These are phyloP conservation scores for Cotesia typhae DNA, from an alignment of 1,140 invertebrate species.

Conservation along the genomic window DNA sequence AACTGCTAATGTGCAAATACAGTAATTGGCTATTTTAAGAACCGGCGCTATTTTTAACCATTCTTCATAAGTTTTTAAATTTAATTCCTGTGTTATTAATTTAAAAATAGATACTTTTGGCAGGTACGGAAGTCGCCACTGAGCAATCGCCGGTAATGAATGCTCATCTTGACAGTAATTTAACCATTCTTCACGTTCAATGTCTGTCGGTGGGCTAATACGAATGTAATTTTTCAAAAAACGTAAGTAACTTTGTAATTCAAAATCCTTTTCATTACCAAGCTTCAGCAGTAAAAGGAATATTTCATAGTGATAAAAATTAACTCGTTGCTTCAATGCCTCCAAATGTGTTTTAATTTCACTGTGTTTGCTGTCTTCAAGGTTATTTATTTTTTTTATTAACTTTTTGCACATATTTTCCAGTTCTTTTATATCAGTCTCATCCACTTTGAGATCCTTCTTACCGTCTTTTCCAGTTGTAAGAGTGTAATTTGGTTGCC, in stretches of 20 bases:
- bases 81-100: constrained; percentile 60
- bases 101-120: constrained; percentile 50
- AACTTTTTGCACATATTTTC: constrained; percentile 49
- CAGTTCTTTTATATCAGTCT: constrained; percentile 48
- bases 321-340: constrained; percentile 49
- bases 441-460: constrained; percentile 47
- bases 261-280: constrained; percentile 44
- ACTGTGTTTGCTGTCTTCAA: constrained; percentile 49
- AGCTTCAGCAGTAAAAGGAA: constrained; percentile 58
- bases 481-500: constrained; percentile 50
- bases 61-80: constrained; percentile 59
- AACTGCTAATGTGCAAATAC: constrained; percentile 60
- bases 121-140: constrained; percentile 60
- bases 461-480: constrained; percentile 26
- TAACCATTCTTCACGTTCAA: constrained; percentile 58
- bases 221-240: constrained; percentile 57
- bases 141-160: constrained; percentile 55
- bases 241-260: constrained; percentile 48
- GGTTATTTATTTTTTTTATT: constrained; percentile 1
- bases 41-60: constrained; percentile 59
- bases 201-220: constrained; percentile 48
- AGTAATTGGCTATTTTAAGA: constrained; percentile 54
- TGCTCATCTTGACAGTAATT: constrained; percentile 50
- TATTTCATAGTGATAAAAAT: constrained; percentile 64
- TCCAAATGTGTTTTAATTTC: constrained; percentile 43